These are phyloP conservation scores for Etheostoma cragini DNA, from an alignment of 2,113 vertebrate species.

Conservation along the genomic window DNA sequence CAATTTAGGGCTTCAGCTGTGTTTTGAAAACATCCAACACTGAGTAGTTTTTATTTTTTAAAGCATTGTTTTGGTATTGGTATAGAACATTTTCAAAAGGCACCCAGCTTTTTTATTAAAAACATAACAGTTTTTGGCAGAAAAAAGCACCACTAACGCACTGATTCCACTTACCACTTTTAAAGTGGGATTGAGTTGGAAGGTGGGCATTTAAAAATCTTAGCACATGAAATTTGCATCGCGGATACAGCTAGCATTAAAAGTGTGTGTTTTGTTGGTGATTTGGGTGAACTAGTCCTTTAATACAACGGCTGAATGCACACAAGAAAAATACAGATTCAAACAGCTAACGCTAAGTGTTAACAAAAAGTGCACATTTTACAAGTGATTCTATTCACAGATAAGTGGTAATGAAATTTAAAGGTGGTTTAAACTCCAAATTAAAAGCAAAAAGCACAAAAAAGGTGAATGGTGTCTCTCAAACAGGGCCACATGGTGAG, in stretches of 20 bases:
- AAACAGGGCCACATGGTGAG: slow-evolving; percentile 77
- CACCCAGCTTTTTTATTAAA: not conserved
- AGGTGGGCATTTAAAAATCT: not conserved
- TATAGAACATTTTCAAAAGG: not conserved
- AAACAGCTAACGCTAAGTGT: slow-evolving; percentile 15
- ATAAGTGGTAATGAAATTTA: slow-evolving; percentile 51
- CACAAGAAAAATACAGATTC: slow-evolving; percentile 12
- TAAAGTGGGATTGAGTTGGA: not conserved
- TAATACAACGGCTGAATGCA: not conserved
- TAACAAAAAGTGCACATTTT: slow-evolving; percentile 33
- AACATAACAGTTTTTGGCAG: not conserved
- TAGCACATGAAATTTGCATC: not conserved
- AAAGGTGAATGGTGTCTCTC: slow-evolving; percentile 65
- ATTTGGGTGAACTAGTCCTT: slow-evolving; percentile 32
- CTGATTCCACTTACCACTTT: not conserved
- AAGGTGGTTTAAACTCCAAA: slow-evolving; percentile 53
- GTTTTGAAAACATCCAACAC: not conserved
- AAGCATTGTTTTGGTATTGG: not conserved
- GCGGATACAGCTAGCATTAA: not conserved
- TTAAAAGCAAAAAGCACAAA: slow-evolving; percentile 50
- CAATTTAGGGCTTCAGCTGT: not conserved
- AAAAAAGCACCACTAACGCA: not conserved
- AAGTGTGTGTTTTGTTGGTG: not conserved
- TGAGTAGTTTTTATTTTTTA: not conserved
- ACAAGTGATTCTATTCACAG: slow-evolving; percentile 40